Base-by-base conservation (phyloP, 1,140 invertebrate species). In the Cheumatopsyche charites region DNA sequence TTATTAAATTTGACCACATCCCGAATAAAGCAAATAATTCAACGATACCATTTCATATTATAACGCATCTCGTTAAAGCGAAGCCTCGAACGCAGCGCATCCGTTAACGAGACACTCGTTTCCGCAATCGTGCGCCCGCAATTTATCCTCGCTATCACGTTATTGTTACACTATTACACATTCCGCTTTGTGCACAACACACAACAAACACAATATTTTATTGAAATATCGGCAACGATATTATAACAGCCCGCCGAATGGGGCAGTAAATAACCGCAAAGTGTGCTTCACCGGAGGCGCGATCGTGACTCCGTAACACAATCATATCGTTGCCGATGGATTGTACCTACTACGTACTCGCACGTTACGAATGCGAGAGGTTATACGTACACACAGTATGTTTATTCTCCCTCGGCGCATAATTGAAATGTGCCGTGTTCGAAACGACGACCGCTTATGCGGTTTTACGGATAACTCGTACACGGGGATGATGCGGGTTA, bases 221-320 rank as follows among this genome's bases (percentile, higher is more conserved):
- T 75, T 72, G 74, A 70, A 75, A 70, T 75, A 72, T 52, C 29
- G 29, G 29, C 3, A 4, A 36, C 9, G 9, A 36, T 36, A 36
- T 36, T 36, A 9, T 36, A 36, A 68, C 69, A 55, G 11, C 36
- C 42, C 36, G 23, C 15, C 23, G 58, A 69, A 36, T 36, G 29
- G 63, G 67, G 62, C 62, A 67, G 68, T 75, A 75, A 75, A 75
- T 72, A 75, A 75, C 70, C 67, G 55, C 42, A 67, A 75, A 75
- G 55, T 19, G 73, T 15, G 29, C 62, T 19, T 58, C 55, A 55
- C 55, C 36, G 47, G 19, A n/a, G 47, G n/a, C n/a, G 47, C 55
- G 21, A 23, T 58, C 55, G 55, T 58, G 55, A 58, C 55, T 58
- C 23, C 21, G 11, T 25, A 58, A 58, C 21, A 42, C 26, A 58